Evolutionary conservation across 2,888 invertebrate species (phyloP), one percentile per base, ranked within the genome.

Genomic region (Trichogramma dendrolimi): DNA sequence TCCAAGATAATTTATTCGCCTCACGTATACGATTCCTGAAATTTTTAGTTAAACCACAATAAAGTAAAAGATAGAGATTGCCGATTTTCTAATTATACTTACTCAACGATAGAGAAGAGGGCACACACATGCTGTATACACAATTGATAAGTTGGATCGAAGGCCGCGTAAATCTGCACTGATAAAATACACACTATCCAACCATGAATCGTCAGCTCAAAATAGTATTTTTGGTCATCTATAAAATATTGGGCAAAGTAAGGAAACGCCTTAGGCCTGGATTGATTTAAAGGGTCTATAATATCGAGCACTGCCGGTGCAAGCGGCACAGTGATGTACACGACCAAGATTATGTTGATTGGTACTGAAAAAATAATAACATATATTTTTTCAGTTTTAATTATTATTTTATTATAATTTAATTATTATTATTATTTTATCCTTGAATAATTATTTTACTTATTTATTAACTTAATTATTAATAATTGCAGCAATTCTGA

Each of bases 211-310:
- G 43, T 52, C 0, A 62, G 39, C n/a, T 59, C 47, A 6, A 59
- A 55, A 39, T 62, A 62, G 14, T 59, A 59, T 14, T 59, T 51
- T 44, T 62, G 58, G 47, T 59, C 55, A 11, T 62, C 62, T 5
- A 62, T 49, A 14, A 62, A 59, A n/a, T 62, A 62, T n/a, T 62
- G 52, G 5, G 62, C 46, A 8, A 48, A 59, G 27, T 52, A 52
- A 6, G 59, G 59, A 48, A 55, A 59, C 4, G 41, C 47, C 27
- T 27, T 46, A 10, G 40, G 41, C 41, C 58, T 7, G 2, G 58
- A 52, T 14, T 55, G 51, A 11, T 62, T 62, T 5, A 59, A 43
- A 5, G 62, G 62, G 4, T 52, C 42, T 7, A 62, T 42, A 4
- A 59, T 39, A 10, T 62, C 58, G 2, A 62, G 38, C 5, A 62